Conservation (phyloP, 2,797 vertebrate genomes). For the Sebastes ruberrimus region DNA sequence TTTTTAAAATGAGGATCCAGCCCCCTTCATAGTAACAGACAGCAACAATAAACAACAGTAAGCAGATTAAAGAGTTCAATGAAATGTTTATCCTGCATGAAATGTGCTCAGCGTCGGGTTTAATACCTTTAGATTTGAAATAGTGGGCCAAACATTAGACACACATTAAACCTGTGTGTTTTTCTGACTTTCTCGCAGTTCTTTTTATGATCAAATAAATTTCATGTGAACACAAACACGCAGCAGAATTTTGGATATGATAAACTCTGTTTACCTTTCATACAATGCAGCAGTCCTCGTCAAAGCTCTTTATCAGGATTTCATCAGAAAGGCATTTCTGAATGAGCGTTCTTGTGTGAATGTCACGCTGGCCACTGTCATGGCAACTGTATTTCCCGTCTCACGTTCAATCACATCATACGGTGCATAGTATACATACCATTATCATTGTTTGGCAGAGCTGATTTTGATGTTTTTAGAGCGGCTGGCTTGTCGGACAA, state of each 20-base stretch:
- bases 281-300: neutral
- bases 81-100: constrained; percentile 29
- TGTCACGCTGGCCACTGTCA: neutral
- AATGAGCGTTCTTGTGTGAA: neutral
- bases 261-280: neutral
- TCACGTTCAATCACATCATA: neutral
- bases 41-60: constrained; percentile 8
- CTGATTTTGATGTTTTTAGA: neutral
- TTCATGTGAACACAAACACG: neutral
- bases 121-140: constrained; percentile 20
- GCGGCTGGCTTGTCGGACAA: neutral
- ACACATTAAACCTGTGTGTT: neutral
- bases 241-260: neutral
- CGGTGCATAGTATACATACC: neutral
- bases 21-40: constrained; percentile 40
- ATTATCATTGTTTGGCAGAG: neutral
- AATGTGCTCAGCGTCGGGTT: constrained; percentile 25
- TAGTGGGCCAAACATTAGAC: neutral
- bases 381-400: neutral
- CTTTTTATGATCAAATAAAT: neutral
- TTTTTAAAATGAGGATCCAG: constrained; percentile 59
- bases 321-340: constrained; percentile 19
- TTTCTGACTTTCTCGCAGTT: neutral
- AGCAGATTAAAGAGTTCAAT: constrained; percentile 6
- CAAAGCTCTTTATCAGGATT: neutral